Conservation (phyloP, 1,140 invertebrate genomes). For the Apis mellifera region Amel_HAv3.1 CM009942.2:10214501-10215000, state of each 20-base stretch:
- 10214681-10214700: conserved; percentile 46
- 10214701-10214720: conserved; percentile 30
- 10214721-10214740: not conserved
- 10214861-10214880: too few relatives aligned
- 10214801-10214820: not conserved
- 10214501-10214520: conserved; percentile 39
- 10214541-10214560: not conserved
- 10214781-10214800: not conserved
- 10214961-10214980: not conserved
- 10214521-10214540: too few relatives aligned
- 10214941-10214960: too few relatives aligned
- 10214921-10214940: too few relatives aligned
- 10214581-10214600: conserved; percentile 67
- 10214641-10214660: conserved; percentile 34
- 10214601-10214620: conserved; percentile 57
- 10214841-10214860: too few relatives aligned
- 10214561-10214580: conserved; percentile 63
- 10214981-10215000: conserved; percentile 25
- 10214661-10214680: conserved; percentile 31
- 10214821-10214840: not conserved
- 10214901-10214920: too few relatives aligned
- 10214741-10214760: not conserved
- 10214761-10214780: not conserved
- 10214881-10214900: too few relatives aligned
- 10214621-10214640: conserved; percentile 50